Base-by-base conservation (phyloP, 2,797 vertebrate genomes). In the Macropus fuliginosus region DNA sequence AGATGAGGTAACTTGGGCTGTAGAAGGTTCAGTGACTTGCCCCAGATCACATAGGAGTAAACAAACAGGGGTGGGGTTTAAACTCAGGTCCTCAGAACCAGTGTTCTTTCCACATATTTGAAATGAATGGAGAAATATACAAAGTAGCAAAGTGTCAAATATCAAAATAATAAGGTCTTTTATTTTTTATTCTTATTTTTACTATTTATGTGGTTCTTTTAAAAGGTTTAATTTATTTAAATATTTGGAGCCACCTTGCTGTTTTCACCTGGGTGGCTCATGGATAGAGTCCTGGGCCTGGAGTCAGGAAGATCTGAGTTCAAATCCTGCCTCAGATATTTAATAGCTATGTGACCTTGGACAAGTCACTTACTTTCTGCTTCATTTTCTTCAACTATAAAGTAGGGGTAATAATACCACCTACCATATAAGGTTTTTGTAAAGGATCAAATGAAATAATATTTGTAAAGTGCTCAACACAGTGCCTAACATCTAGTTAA, bases 1-100 rank as follows among this genome's bases (percentile, higher is more conserved):
- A 92, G 46, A 18, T 4, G 66, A 55, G 90, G 56, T 31, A 50
- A 46, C 10, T 57, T 0, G 34, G 59, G 95, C 54, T 2, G 1
- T 1, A 27, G 74, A 34, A 28, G 90, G 0, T 18, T 11, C 9
- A 50, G 18, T 50, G 0, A 0, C 4, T 54, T 31, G 27, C 14
- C 50, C 57, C 50, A 0, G 34, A 28, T 8, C 18, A 81, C 9
- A 81, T 3, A 81, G 18, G n/a, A 74, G 18, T 9, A 40, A 74
- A 8, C n/a, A 81, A 81, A n/a, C 8, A 12, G 28, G 0, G n/a
- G 54, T 18, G 24, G 24, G n/a, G 4, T 56, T 54, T 14, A 54
- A 21, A 55, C n/a, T 34, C 18, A 5, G n/a, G 92, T 18, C 6
- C 31, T 8, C 29, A 11, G 40, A 46, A 24, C 9, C 10, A 27